phyloP scores from a whole-genome alignment of 2,888 invertebrate genomes.

The Xestia xanthographa region DNA sequence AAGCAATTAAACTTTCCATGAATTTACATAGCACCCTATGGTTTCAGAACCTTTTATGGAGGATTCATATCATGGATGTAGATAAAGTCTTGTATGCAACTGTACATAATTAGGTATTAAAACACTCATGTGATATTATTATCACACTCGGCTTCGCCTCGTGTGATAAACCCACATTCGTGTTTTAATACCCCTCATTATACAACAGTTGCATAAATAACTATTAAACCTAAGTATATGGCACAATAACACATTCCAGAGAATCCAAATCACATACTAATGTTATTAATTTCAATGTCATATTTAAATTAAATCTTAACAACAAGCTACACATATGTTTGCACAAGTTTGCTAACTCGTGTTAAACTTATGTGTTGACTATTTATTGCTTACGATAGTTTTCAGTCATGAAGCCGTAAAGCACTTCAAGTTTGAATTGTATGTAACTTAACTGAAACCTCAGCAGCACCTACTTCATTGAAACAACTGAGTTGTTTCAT shows the following conservation, averaged over 20 bases:
- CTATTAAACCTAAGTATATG: no score
- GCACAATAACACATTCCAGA: neutral
- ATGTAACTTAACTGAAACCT: neutral
- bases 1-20: no score
- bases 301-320: neutral
- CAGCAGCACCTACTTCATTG: neutral
- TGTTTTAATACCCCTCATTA: no score
- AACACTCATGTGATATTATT: no score
- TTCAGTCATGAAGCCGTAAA: slow-evolving; percentile 10
- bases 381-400: neutral
- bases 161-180: no score
- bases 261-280: neutral
- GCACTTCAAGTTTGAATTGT: neutral
- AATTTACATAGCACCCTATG: no score
- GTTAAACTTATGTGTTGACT: neutral
- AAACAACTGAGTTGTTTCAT: neutral
- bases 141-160: no score
- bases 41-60: no score
- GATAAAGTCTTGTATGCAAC: no score
- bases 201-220: no score
- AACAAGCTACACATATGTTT: neutral
- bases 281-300: neutral
- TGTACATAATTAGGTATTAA: no score
- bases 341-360: slow-evolving; percentile 5
- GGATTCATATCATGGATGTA: no score